Conservation (phyloP, 1,140 invertebrate genomes). For the Brachystomella parvula region DNA sequence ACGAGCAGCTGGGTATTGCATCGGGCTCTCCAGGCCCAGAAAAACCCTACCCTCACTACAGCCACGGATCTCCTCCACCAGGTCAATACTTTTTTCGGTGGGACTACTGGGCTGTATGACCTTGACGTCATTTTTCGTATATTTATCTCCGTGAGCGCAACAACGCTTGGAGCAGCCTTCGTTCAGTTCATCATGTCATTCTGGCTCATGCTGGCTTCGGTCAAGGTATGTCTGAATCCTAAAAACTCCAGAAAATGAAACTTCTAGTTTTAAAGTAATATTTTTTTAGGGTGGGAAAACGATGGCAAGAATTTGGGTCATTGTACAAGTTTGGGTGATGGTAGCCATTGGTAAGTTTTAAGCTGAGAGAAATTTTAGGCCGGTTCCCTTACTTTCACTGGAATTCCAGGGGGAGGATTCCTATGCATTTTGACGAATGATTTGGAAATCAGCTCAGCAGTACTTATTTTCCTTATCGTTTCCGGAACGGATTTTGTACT, state of each 20-base stretch:
- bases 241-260: neutral
- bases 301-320: conserved; percentile 27
- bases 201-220: conserved; percentile 32
- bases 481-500: conserved; percentile 28
- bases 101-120: conserved; percentile 34
- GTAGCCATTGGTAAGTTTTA: conserved; percentile 22
- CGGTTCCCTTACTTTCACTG: no score
- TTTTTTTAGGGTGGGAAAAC: conserved; percentile 15
- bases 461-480: conserved; percentile 21
- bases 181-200: conserved; percentile 35
- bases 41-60: conserved; percentile 33
- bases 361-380: no score
- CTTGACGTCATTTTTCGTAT: conserved; percentile 35
- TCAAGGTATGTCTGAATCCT: conserved; percentile 21
- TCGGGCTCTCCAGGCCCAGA: conserved; percentile 27
- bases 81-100: conserved; percentile 36
- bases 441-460: conserved; percentile 21
- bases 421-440: conserved; percentile 34
- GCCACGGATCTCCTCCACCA: conserved; percentile 28
- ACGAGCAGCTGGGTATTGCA: conserved; percentile 33
- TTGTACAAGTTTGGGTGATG: conserved; percentile 20
- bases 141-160: conserved; percentile 16
- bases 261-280: neutral
- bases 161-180: conserved; percentile 22
- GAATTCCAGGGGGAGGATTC: no score